Base-by-base conservation (phyloP, 2,888 invertebrate genomes). In the Drosophila yooni region DNA sequence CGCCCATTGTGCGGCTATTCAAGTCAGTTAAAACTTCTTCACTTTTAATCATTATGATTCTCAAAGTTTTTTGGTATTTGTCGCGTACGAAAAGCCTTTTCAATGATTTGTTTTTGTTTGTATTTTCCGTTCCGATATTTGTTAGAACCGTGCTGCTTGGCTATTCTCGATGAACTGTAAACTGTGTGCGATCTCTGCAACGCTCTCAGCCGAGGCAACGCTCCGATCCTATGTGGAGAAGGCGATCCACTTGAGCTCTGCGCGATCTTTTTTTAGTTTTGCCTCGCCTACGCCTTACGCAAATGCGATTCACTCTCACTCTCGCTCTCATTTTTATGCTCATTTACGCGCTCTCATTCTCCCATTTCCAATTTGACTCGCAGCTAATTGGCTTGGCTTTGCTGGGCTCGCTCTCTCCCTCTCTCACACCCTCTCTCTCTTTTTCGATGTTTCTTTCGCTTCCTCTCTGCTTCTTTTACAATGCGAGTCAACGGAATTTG, bases 31-130 rank as follows among this genome's bases (percentile, higher is more conserved):
- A 56, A 46, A 56, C 79, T 62, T 92, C 93, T 84, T 92, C 92
- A 87, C 91, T 92, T 88, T 93, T 93, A 36, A 93, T 92, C 92
- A 93, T 92, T 33, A 69, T 74, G 15, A 86, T 59, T 66, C 34
- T 54, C n/a, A 0, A 36, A 34, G 38, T 64, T 31, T 11, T 3
- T 38, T 78, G 10, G 11, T 15, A 8, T 40, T 34, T 43, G 38
- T 57, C 61, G 53, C 73, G 40, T 29, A 15, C 29, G 27, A 7
- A 36, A 59, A 46, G 25, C 21, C 46, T 54, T 52, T 38, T 21
- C 10, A 0, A 46, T 15, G 25, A 46, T 21, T 4, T 11, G 15
- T 34, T 11, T 54, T 25, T 25, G 10, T 63, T 38, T n/a, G 50
- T 64, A 61, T 51, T 21, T 31, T 65, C 52, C 67, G 74, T 48